Conservation (phyloP, 1,140 invertebrate genomes). For the Stegodyphus mimosarum region DNA sequence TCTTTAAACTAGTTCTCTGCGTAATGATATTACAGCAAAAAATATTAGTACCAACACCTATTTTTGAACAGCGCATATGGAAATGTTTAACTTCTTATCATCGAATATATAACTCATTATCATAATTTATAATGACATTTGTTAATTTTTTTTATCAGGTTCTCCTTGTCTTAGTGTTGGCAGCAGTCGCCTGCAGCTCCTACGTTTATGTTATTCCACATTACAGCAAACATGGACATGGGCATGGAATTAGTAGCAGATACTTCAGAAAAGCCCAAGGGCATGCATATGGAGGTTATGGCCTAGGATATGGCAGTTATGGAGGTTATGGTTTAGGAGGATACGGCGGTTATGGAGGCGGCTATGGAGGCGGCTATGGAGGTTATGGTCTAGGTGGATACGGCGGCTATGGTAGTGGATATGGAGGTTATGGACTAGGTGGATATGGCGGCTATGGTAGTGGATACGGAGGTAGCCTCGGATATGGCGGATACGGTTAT, state of each 20-base stretch:
- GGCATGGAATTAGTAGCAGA: constrained; percentile 25
- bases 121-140: too few relatives aligned
- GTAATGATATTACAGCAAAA: too few relatives aligned
- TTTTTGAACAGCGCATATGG: too few relatives aligned
- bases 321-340: constrained; percentile 28
- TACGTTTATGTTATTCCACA: constrained; percentile 15
- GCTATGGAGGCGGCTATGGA: not conserved
- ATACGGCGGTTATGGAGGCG: not conserved
- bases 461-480: constrained; percentile 5
- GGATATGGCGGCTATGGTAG: not conserved
- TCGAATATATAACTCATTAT: too few relatives aligned
- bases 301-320: constrained; percentile 14
- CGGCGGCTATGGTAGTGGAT: too few relatives aligned
- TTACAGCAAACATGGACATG: constrained; percentile 22
- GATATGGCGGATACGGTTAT: constrained; percentile 6
- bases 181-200: not conserved
- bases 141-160: not conserved
- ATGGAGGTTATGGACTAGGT: too few relatives aligned
- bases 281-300: constrained; percentile 5
- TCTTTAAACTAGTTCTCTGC: too few relatives aligned
- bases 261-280: constrained; percentile 16
- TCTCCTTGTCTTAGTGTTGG: constrained; percentile 8
- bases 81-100: too few relatives aligned
- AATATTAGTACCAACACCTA: too few relatives aligned
- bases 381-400: too few relatives aligned